Base-by-base conservation (phyloP, 2,797 vertebrate species). In the Paedocypris micromegethes region DNA sequence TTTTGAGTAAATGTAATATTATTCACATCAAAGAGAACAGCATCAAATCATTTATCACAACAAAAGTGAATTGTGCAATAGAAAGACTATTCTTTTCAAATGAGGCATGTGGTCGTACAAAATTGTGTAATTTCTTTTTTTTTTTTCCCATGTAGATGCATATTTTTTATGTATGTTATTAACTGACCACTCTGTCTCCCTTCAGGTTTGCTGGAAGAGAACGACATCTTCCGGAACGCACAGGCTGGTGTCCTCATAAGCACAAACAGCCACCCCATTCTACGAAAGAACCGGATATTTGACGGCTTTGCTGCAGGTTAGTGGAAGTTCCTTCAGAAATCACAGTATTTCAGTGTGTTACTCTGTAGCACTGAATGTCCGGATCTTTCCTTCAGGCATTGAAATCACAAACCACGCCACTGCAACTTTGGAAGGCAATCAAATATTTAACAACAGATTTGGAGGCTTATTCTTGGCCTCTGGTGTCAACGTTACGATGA, bases 381-480 rank as follows among this genome's bases (percentile, higher is more conserved):
- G 23, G 23, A 23, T 42, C 5, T 37, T 23, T 3, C 5, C 3
- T 66, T 45, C 73, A 99, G 97, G 97, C 81, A 99, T 99, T 80
- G 97, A 99, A 87, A 99, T 99, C 83, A 99, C 97, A 82, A 99
- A 99, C 84, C 97, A 99, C 2, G 97, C 97, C 41, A 99, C 97
- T 50, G 97, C 97, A n/a, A 99, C 97, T 6, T 84, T 99, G 75
- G 97, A 99, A 89, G 94, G 94, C 88, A 99, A 99, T 92, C 97
- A 98, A 83, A 99, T 99, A 82, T 99, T 99, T 89, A 99, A 99
- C 91, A 99, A 99, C 90, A 92, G 96, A 75, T 99, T 99, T 79
- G 97, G 97, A 81, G 97, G 97, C 56, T 89, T 99, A 84, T 99
- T 99, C 89, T 93, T 99, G 73, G 97, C 97, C 6, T 98, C 97